Conservation (phyloP, 2,113 vertebrate species). For the Neopipo cinnamomea region DNA sequence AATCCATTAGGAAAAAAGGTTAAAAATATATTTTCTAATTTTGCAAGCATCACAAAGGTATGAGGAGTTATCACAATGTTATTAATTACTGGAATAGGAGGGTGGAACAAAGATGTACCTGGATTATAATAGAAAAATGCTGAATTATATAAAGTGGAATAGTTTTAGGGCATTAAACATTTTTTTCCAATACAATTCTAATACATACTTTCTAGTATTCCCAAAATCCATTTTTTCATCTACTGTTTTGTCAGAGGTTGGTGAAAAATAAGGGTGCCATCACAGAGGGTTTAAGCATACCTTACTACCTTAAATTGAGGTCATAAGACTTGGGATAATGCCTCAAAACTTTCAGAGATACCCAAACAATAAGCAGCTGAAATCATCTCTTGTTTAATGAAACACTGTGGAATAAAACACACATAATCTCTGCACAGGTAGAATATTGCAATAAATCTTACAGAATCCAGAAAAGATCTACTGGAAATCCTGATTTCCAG, state of each 20-base stretch:
- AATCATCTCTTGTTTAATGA: neutral
- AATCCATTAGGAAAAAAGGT: neutral
- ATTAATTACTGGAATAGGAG: neutral
- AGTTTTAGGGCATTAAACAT: neutral
- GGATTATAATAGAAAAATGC: neutral
- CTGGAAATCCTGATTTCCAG: neutral
- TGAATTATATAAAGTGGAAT: neutral
- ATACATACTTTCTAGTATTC: neutral
- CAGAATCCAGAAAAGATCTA: neutral
- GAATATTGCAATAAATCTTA: neutral
- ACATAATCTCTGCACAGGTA: neutral
- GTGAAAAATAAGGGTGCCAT: neutral
- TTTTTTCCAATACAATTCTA: neutral
- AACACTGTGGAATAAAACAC: neutral
- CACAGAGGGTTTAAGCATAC: neutral
- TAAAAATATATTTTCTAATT: neutral
- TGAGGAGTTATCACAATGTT: neutral
- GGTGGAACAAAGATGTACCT: neutral
- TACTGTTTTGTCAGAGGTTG: neutral
- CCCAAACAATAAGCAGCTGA: neutral
- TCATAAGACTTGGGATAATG: neutral
- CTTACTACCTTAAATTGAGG: neutral
- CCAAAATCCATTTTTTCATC: neutral
- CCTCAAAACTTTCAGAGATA: neutral
- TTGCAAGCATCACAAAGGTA: neutral